A percentile compares a stretch with the other conserved stretches of the same genome.
Evolutionary conservation across 2,113 vertebrate species (phyloP).

Genomic region (Azemiops feae): DNA sequence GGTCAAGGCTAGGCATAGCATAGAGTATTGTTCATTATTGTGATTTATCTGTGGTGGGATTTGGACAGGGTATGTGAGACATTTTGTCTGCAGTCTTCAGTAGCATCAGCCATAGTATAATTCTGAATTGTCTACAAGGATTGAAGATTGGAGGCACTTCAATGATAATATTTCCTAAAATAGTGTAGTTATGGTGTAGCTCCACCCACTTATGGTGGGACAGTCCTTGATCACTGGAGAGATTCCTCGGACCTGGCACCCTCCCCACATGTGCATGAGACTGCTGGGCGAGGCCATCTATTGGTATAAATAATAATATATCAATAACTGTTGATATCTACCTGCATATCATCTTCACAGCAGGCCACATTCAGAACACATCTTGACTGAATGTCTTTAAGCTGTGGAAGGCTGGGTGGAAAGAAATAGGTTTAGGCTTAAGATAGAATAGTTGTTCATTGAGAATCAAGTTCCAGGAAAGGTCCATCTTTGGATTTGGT

Average conservation of each 20-base stretch:
- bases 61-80: background rate
- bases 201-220: background rate
- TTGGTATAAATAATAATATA: background rate
- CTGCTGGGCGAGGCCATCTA: background rate
- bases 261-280: background rate
- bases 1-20: background rate
- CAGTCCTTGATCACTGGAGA: background rate
- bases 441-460: background rate
- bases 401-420: background rate
- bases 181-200: background rate
- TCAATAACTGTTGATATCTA: background rate
- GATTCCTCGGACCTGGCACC: background rate
- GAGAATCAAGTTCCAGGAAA: background rate
- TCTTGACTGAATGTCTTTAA: background rate
- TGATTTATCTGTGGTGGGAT: background rate
- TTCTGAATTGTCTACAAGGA: background rate
- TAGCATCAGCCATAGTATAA: background rate
- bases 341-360: background rate
- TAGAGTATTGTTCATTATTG: background rate
- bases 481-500: background rate
- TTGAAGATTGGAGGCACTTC: background rate
- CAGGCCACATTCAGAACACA: background rate
- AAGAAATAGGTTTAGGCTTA: background rate
- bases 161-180: background rate
- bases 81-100: background rate